Conservation (phyloP, 2,888 invertebrate species). For the Rambutsinella grinnellia region DNA sequence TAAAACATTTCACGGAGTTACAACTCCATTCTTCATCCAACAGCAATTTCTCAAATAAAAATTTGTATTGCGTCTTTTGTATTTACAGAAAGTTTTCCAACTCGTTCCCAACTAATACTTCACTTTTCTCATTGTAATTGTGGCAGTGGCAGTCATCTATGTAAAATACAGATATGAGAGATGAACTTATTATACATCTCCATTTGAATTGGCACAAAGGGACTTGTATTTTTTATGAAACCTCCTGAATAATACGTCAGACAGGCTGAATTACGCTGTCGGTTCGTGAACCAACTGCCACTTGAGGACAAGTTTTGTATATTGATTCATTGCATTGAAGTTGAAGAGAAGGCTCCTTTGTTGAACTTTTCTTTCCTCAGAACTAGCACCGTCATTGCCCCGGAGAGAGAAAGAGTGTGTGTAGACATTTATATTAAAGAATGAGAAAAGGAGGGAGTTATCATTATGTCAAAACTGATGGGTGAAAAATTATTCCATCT, state of each 20-base stretch:
- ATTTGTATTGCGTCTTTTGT: no score
- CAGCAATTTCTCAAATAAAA: no score
- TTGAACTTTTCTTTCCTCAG: slow-evolving; percentile 8
- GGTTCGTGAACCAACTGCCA: not conserved
- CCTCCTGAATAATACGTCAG: slow-evolving; percentile 38
- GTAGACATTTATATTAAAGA: slow-evolving; percentile 39
- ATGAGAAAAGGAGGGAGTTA: slow-evolving; percentile 31
- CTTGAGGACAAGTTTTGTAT: slow-evolving; percentile 7
- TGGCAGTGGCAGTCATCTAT: no score
- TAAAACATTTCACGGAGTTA: slow-evolving; percentile 24
- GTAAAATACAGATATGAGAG: no score
- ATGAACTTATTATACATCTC: no score
- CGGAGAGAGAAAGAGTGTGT: no score
- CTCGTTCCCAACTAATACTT: no score
- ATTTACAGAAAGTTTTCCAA: no score
- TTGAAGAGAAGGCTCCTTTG: slow-evolving; percentile 14
- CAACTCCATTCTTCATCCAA: slow-evolving; percentile 28
- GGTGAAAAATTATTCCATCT: slow-evolving; percentile 47
- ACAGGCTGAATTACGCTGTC: not conserved
- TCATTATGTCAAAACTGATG: slow-evolving; percentile 52
- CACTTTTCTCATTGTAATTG: no score
- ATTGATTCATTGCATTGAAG: slow-evolving; percentile 34
- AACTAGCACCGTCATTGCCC: slow-evolving; percentile 2
- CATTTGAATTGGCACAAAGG: no score
- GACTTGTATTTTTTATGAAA: no score